Conservation (phyloP, 53 echinoderm and acorn worm species). For the Zoroaster sp. region DNA sequence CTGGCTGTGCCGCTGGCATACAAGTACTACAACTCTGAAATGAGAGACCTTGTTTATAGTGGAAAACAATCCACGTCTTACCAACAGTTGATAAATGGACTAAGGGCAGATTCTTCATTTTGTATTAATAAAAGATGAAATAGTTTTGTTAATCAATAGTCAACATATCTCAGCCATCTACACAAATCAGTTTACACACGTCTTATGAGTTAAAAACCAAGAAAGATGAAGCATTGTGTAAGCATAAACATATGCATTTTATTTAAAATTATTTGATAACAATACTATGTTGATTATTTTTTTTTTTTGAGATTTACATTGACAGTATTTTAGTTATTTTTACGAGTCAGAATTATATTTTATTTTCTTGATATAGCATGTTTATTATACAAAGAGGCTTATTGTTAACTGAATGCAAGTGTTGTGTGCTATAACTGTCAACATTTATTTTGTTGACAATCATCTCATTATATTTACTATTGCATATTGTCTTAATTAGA, state of each 20-base stretch:
- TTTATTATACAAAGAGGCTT: conserved; percentile 29
- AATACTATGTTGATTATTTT: not conserved
- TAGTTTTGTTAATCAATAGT: not conserved
- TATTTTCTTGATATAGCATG: not conserved
- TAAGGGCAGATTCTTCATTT: too few species aligned
- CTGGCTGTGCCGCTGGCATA: too few species aligned
- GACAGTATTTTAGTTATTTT: not conserved
- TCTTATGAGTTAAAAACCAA: too few species aligned
- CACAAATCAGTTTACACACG: too few species aligned
- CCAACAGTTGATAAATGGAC: too few species aligned
- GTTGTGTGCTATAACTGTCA: not conserved
- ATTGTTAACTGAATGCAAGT: conserved; percentile 16
- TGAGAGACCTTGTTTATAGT: too few species aligned
- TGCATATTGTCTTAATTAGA: not conserved
- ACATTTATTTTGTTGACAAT: not conserved
- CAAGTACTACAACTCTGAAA: too few species aligned
- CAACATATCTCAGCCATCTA: not conserved
- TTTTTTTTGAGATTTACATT: not conserved
- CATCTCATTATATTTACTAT: not conserved
- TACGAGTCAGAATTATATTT: not conserved
- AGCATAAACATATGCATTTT: not conserved
- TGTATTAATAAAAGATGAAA: too few species aligned
- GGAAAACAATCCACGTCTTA: too few species aligned
- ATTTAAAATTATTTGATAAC: too few species aligned
- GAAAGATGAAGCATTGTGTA: too few species aligned